Base-by-base conservation (phyloP, 2,797 vertebrate species). In the Uromys caudimaculatus region DNA sequence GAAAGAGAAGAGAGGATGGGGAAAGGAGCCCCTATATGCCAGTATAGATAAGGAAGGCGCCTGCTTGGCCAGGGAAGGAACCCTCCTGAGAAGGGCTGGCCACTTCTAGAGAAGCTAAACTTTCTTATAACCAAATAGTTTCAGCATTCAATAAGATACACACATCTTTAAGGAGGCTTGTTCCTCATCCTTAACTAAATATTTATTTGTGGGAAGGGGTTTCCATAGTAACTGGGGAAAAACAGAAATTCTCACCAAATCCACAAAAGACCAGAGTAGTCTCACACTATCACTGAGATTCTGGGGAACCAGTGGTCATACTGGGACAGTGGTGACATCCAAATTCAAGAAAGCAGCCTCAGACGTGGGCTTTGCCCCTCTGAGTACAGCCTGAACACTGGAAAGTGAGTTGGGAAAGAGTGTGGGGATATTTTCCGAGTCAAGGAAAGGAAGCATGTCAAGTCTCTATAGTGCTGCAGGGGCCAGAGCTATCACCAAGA, bases 191-290 rank as follows among this genome's bases (percentile, higher is more conserved):
- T 64, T 91, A 86, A 87, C 86, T 88, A 96, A 97, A 93, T 94
- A 95, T 96, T 97, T 97, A 95, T 94, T 95, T 95, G 60, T 94
- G 52, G 81, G 95, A 79, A 38, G 12, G 58, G 78, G 29, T 96
- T 97, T 93, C 81, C 86, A 77, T 89, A 90, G 87, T 76, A 93
- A 97, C 60, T 32, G 7, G 24, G 47, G 79, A 92, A 54, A 82
- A 93, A 73, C 71, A 92, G 56, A 94, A 91, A 93, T 91, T 75
- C 52, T 50, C 86, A 92, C 41, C 71, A 95, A 75, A 71, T 92
- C 62, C 78, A 62, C 47, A 54, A 86, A 73, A 90, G 16, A 93
- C 41, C 71, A 85, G 85, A 86, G 84, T 56, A 54, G 44, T 50
- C 47, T 89, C 54, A 89, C 13, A 23, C 13, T 83, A 13, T 89